phyloP scores from a whole-genome alignment of 2,113 vertebrate genomes.

The Tragelaphus scriptus region DNA sequence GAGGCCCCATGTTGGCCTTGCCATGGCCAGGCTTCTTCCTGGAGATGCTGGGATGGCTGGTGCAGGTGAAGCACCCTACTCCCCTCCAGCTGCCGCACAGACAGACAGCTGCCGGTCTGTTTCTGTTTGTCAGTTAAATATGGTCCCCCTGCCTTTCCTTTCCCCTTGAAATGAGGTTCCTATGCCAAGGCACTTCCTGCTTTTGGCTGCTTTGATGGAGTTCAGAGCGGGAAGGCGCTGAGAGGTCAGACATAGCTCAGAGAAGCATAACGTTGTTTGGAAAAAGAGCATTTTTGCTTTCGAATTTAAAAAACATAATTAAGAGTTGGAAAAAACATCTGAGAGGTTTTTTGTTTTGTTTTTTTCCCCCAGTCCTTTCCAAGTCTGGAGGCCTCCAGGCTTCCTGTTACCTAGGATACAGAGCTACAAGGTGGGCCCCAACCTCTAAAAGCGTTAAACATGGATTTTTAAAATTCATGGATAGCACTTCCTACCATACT shows the following conservation, averaged over 20 bases:
- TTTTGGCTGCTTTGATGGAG: not conserved
- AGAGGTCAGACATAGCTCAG: constrained; percentile 55
- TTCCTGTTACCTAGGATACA: constrained; percentile 10
- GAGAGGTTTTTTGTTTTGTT: constrained; percentile 10
- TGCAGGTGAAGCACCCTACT: constrained; percentile 58
- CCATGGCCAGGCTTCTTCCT: not conserved
- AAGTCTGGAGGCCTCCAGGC: not conserved
- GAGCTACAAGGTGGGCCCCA: not conserved
- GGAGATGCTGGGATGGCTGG: rapidly evolving
- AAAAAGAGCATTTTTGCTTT: constrained; percentile 33
- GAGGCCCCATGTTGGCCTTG: not conserved
- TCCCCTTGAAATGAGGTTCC: constrained; percentile 29
- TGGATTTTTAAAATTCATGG: constrained; percentile 40
- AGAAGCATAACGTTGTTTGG: not conserved
- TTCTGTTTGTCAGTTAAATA: constrained; percentile 72
- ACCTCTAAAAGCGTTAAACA: constrained; percentile 40
- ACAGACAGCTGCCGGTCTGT: not conserved
- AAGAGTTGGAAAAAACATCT: constrained; percentile 31
- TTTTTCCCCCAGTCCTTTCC: not conserved
- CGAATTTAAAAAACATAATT: constrained; percentile 39
- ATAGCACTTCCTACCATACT: not conserved
- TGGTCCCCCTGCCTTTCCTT: constrained; percentile 66
- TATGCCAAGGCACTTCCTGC: constrained; percentile 77
- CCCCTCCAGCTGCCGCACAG: not conserved
- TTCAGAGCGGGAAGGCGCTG: not conserved